phyloP scores from a whole-genome alignment of 2,113 vertebrate species.

The Syrmaticus mikado region DNA sequence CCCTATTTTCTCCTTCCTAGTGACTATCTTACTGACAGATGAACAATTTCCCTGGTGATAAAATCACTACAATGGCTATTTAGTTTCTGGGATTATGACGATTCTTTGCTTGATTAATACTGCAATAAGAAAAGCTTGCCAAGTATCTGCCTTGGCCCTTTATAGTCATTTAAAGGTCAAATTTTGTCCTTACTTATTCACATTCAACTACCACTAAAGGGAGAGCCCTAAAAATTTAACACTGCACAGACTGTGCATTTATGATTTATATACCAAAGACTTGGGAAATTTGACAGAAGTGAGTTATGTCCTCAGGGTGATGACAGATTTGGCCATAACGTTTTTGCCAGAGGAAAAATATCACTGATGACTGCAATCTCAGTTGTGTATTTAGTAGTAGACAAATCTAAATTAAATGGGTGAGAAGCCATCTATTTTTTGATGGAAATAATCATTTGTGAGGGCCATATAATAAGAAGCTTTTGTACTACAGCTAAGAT shows the following conservation, averaged over 20 bases:
- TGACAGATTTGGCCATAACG: background rate
- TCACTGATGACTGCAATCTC: background rate
- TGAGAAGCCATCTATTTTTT: background rate
- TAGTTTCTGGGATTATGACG: constrained; percentile 73
- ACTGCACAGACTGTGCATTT: constrained; percentile 19
- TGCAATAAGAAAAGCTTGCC: constrained; percentile 65
- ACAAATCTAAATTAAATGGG: background rate
- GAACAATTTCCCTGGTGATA: constrained; percentile 80
- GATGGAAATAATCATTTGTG: background rate
- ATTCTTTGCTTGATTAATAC: constrained; percentile 74
- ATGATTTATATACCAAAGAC: constrained; percentile 39
- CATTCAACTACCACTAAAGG: background rate
- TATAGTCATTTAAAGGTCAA: constrained; percentile 44
- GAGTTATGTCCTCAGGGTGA: background rate
- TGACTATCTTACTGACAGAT: constrained; percentile 72
- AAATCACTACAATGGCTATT: constrained; percentile 74
- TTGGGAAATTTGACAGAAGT: background rate
- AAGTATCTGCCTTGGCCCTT: constrained; percentile 55
- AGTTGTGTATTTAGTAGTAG: background rate
- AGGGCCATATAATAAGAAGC: background rate
- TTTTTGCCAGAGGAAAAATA: constrained; percentile 9
- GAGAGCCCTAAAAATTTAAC: constrained; percentile 50
- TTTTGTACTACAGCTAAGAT: background rate
- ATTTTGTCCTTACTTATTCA: constrained; percentile 27
- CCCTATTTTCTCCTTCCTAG: constrained; percentile 68